A percentile compares a stretch with the other conserved stretches of the same genome.
Conservation (phyloP, 2,888 invertebrate genomes). For the Chloroclysta siterata region DNA sequence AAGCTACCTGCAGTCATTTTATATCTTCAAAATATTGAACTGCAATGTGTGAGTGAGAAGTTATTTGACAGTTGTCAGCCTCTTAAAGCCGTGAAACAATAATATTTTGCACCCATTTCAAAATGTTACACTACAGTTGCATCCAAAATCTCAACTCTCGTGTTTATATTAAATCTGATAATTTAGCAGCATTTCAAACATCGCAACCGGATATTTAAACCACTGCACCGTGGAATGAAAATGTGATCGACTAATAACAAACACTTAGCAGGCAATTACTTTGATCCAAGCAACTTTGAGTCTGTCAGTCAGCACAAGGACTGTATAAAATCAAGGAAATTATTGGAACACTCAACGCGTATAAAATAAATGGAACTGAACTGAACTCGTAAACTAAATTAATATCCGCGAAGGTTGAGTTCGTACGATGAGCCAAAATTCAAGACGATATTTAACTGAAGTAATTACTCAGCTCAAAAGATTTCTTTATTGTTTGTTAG, state of each 20-base stretch:
- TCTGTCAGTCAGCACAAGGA: conserved; percentile 41
- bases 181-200: conserved; percentile 10
- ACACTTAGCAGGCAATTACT: conserved; percentile 29
- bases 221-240: conserved; percentile 9
- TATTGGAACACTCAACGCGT: conserved; percentile 41
- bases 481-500: conserved; percentile 62
- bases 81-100: background rate
- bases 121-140: conserved; percentile 5
- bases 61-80: too few species aligned
- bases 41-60: too few species aligned
- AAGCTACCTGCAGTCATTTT: too few species aligned
- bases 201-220: conserved; percentile 17
- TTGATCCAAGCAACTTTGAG: conserved; percentile 29
- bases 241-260: conserved; percentile 12
- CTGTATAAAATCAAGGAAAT: conserved; percentile 41
- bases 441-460: conserved; percentile 50
- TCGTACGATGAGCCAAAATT: conserved; percentile 49
- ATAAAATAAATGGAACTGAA: conserved; percentile 57
- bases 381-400: conserved; percentile 57
- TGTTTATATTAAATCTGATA: background rate
- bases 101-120: background rate
- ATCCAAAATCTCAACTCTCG: conserved; percentile 14
- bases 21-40: too few species aligned
- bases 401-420: conserved; percentile 57
- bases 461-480: conserved; percentile 51